Evolutionary conservation across 2,888 invertebrate species (phyloP), one percentile per base, ranked within the genome.

Genomic region (Melanargia galathea): DNA sequence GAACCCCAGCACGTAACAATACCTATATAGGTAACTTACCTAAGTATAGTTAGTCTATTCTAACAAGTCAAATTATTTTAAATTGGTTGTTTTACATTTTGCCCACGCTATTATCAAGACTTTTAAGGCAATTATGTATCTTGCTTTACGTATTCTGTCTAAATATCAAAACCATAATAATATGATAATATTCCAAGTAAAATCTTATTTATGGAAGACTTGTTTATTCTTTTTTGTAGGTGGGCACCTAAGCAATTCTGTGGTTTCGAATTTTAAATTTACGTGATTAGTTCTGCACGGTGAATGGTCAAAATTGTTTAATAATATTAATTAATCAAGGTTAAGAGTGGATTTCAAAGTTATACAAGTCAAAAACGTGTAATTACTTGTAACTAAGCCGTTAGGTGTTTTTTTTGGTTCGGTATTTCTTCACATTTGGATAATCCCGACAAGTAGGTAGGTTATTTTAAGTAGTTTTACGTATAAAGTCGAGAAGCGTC

Each of bases 221-320:
- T 22, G 45, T 45, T 45, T 20, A 18, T 18, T 8, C 11, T 45
- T 20, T 46, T 46, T 22, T 22, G 45, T 45, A 20, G 20, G 20
- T 45, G 35, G 0, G n/a, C 7, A 26, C 30, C 1, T 4, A 30
- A 20, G 35, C 20, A 10, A 35, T 8, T 33, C 7, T 35, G 13
- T 13, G 33, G 11, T 51, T 51, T 30, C 8, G 26, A 49, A 49
- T 30, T 49, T 26, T 8, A 8, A 16, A 51, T 51, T 30, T 18
- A 10, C 18, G 30, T 7, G 52, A 52, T 52, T 52, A 20, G 52
- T 52, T 52, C 11, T 35, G 35, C 52, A 52, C 20, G 33, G 52
- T 20, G 18, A 35, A 35, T 52, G 11, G 52, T 35, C n/a, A n/a
- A n/a, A n/a, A n/a, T n/a, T n/a, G n/a, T n/a, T n/a, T 16, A 35